Base-by-base conservation (phyloP, 2,113 vertebrate species). In the Hiodon alosoides region DNA sequence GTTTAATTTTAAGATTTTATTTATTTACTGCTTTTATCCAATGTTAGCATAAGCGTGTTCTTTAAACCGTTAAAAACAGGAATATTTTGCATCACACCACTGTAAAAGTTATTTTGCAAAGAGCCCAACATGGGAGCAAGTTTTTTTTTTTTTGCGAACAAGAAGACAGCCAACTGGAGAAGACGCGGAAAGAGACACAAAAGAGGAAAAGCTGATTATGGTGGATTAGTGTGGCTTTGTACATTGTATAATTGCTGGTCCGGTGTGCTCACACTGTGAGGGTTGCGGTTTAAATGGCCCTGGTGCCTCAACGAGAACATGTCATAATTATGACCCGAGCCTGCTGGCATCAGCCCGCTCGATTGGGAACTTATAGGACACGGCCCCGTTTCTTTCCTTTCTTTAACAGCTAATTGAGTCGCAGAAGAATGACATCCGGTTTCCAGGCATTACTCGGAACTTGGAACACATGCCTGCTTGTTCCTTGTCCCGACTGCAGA, bases 61-160 rank as follows among this genome's bases (percentile, higher is more conserved):
- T 69, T 4, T 17, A 52, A 54, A 2, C 8, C 3, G 52, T 69
- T 53, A 52, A 53, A 69, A 10, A 14, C 46, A 52, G 51, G 8
- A 4, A n/a, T 16, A 9, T 69, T 53, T 67, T 8, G 17, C n/a
- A 9, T 67, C 65, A n/a, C 47, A 7, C 11, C 3, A 14, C 5
- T 11, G 9, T 4, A 14, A 7, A 65, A 31, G 62, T 66, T 13
- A 48, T 6, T 47, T 66, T 66, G 46, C 47, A 66, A 47, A 64
- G 61, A 66, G 64, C 46, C 46, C 64, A n/a, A 47, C 31, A 2
- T 66, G 31, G 62, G 60, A 78, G 68, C 71, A 57, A 77, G 67
- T 76, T 81, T 46, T 70, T 78, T 82, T 67, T 70, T 76, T 76
- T 69, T 78, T 78, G 31, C 31, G 54, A 71, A 73, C 76, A 71